Base-by-base conservation (phyloP, 2,888 invertebrate genomes). In the Psylliodes chrysocephalus region DNA sequence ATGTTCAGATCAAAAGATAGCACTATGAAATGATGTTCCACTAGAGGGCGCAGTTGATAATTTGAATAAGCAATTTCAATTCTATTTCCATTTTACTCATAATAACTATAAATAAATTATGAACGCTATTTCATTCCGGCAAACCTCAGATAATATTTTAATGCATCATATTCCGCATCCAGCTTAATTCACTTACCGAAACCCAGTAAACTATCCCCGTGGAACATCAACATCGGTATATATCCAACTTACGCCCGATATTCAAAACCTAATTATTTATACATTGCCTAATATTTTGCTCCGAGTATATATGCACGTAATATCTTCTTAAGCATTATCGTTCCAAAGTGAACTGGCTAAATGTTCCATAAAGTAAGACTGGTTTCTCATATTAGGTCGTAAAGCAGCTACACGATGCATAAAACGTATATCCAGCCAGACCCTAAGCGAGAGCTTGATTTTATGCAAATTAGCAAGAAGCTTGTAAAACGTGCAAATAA, bases 391-490 rank as follows among this genome's bases (percentile, higher is more conserved):
- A 63, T 59, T 63, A 54, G 52, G 40, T 63, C 57, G 59, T 63
- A 59, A 63, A 63, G 38, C 47, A 63, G 63, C 54, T 59, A 54
- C 63, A 54, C 15, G 63, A 59, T 59, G 59, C 63, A 63, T 63
- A 59, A 59, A 63, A 63, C 59, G 59, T 63, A 59, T 47, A 42
- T 18, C 40, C 46, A 33, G 53, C 28, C 44, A 35, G 8, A 46
- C 53, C 47, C 46, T 15, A 38, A 63, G 19, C 46, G 52, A 63
- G 47, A 54, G 47, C 47, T 42, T 57, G 53, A 63, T 63, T 63
- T 63, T 49, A 63, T 63, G 63, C 59, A 63, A 63, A 63, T 63
- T 54, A 63, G 59, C 49, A 54, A 52, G 57, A 54, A 63, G 49
- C 47, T 59, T 49, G 59, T 63, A 59, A 59, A 59, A 57, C 59